Base-by-base conservation (phyloP, 2,888 invertebrate species). In the Halictus ligatus region DNA sequence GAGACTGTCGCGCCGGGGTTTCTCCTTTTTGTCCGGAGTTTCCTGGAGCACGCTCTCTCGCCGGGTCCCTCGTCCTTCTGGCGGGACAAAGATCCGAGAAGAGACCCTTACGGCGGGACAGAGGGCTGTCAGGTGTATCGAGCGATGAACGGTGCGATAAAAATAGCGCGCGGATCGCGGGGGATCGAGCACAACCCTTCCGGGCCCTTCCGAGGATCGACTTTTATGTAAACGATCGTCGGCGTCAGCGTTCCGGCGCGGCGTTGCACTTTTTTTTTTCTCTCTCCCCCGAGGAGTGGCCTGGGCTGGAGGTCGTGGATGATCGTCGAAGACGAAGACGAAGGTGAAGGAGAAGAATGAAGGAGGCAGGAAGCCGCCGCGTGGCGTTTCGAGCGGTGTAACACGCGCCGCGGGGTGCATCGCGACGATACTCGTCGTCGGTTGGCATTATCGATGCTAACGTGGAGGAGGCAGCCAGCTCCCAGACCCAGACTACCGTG, bases 141-240 rank as follows among this genome's bases (percentile, higher is more conserved):
- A 40, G 40, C 81, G 89, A 87, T 83, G 88, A 87, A 86, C 50
- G 81, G 80, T 75, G 54, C 81, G 90, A 88, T 88, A 89, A 89
- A 89, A 89, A 91, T 86, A 87, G 85, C 85, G 75, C 72, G 73
- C n/a, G 69, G 54, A 79, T 85, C 85, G 69, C 77, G 80, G 77
- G 74, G 81, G 80, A 43, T 40, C 43, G 40, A 72, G 78, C 73
- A 86, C 73, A 86, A 75, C 85, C 89, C 80, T 87, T 88, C 73
- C 71, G 64, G 50, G n/a, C n/a, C n/a, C n/a, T n/a, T 71, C 43
- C 46, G 13, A 10, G 69, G 54, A 25, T 72, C 80, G 85, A 85
- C 82, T 91, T 89, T 87, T 81, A 91, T 87, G 90, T 88, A 91
- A 89, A 90, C 91, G 88, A 89, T 88, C 86, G 80, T 50, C 73